These are phyloP conservation scores for Congeria kusceri DNA, from an alignment of 2,888 invertebrate genomes.

Conservation along the genomic window DNA sequence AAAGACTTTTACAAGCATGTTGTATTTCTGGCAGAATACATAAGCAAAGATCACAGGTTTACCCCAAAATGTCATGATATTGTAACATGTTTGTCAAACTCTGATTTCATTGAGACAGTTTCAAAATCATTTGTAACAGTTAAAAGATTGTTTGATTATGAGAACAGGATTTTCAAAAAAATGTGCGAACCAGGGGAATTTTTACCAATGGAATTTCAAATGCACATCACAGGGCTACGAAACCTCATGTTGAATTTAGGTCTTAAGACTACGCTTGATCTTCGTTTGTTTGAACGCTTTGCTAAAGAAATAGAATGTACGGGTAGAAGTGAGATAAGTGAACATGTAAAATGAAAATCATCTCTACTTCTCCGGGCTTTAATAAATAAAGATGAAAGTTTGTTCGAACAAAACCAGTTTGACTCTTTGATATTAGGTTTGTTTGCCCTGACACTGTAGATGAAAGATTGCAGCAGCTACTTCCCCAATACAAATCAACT, in stretches of 20 bases:
- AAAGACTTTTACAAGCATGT: slow-evolving; percentile 45
- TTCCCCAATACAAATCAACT: too few species aligned
- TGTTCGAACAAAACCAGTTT: background rate
- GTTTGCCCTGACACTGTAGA: background rate
- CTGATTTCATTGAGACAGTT: slow-evolving; percentile 11
- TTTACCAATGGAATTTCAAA: too few species aligned
- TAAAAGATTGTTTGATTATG: too few species aligned
- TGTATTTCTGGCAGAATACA: slow-evolving; percentile 44
- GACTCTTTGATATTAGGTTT: background rate
- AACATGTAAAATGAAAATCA: background rate
- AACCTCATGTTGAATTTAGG: too few species aligned
- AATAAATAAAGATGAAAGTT: background rate
- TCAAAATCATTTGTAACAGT: slow-evolving; percentile 60
- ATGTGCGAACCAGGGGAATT: slow-evolving; percentile 67
- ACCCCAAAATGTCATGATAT: too few species aligned
- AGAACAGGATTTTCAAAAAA: slow-evolving; percentile 59
- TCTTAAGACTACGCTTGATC: slow-evolving; percentile 39
- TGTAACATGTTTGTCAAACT: too few species aligned
- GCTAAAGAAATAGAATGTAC: slow-evolving; percentile 39
- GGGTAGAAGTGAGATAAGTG: too few species aligned
- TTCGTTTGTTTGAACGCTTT: slow-evolving; percentile 46
- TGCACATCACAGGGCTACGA: too few species aligned
- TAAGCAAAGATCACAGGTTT: too few species aligned
- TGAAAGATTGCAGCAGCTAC: too few species aligned
- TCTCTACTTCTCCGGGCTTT: background rate